A percentile compares a stretch with the other conserved stretches of the same genome.
phyloP scores from a whole-genome alignment of 1,140 invertebrate species.

The Bombus turneri region DNA sequence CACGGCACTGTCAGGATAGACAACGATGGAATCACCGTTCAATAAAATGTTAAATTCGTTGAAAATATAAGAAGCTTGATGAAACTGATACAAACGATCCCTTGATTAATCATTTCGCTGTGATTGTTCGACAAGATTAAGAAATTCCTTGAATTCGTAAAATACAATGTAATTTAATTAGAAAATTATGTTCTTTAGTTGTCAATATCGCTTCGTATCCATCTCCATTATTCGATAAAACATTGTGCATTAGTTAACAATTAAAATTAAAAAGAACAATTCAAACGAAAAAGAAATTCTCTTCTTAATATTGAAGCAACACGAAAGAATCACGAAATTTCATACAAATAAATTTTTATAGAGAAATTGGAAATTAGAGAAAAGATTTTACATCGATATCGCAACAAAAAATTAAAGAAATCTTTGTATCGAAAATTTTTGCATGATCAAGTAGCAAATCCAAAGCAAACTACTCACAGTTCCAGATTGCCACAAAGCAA shows the following conservation, averaged over 20 bases:
- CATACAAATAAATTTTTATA: too few species aligned
- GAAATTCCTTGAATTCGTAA: background rate
- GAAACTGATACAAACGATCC: background rate
- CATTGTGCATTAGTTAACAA: background rate
- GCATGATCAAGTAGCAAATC: background rate
- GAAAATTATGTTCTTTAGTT: background rate
- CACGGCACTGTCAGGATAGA: conserved; percentile 75
- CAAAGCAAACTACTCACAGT: conserved; percentile 38
- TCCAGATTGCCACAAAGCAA: conserved; percentile 87
- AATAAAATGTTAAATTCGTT: conserved; percentile 1
- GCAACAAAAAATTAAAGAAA: background rate
- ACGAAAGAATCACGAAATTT: background rate
- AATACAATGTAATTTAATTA: background rate
- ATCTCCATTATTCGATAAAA: background rate
- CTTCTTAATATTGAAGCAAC: background rate
- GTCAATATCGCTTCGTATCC: background rate
- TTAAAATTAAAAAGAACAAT: too few species aligned
- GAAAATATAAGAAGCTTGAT: background rate
- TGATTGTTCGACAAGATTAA: too few species aligned
- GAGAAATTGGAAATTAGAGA: too few species aligned
- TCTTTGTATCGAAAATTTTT: background rate
- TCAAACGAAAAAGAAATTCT: background rate
- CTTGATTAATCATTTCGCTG: background rate
- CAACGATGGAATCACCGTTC: conserved; percentile 61
- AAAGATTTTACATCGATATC: background rate